Evolutionary conservation across 2,113 vertebrate species (phyloP), one percentile per base, ranked within the genome.

Genomic region (Trichomycterus rosablanca): DNA sequence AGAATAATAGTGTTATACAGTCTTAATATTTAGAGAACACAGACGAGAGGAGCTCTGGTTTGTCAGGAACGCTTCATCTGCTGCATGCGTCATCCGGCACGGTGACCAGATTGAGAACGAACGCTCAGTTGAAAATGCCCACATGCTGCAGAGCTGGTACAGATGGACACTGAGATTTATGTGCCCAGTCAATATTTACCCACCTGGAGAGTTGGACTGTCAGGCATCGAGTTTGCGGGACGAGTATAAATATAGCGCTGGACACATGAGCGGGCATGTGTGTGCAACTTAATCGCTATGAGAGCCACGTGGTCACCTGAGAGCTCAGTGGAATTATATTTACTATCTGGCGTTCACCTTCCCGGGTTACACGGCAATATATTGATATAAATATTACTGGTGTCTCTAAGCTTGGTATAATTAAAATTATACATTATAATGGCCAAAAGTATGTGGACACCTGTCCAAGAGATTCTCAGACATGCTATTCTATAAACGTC

Each of bases 141-240:
- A 22, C 28, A n/a, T n/a, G 39, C 8, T 19, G 22, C 23, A 37
- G 24, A 24, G 42, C 34, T 24, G 15, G 22, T 19, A 54, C 51
- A 56, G 43, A 61, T 56, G 57, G 51, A 66, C 50, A 14, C 6
- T 11, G 15, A 23, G 58, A 26, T 66, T 32, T 15, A 28, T 71
- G 66, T 71, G 58, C 34, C 52, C 18, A 1, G 63, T 32, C 40
- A 56, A 71, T 67, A 67, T 71, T 62, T 46, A 28, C 4, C 51
- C 63, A 71, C 37, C 16, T 30, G 46, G 58, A 62, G 51, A 56
- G 57, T 71, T 58, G 52, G 37, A 23, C 52, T 34, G 35, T 60
- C 22, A 61, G 30, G 58, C n/a, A n/a, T n/a, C 56, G 28, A 45
- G 19, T 66, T 22, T n/a, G n/a, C n/a, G 3, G 63, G 14, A 20